Conservation (phyloP, 1,140 invertebrate genomes). For the Hermetia illucens region DNA sequence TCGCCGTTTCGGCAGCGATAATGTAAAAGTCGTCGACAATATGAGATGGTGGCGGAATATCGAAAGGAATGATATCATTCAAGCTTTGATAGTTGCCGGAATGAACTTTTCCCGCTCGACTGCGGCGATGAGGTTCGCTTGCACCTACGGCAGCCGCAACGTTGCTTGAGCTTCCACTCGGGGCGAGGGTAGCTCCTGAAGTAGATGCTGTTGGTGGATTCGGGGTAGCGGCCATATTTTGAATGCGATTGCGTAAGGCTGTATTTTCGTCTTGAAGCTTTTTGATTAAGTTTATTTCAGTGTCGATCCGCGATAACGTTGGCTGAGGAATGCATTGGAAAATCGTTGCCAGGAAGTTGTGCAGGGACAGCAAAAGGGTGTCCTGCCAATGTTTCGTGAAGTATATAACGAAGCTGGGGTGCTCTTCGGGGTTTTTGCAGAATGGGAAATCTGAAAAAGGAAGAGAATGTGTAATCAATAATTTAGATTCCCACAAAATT, state of each 20-base stretch:
- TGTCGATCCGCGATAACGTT: slow-evolving; percentile 68
- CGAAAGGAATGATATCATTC: slow-evolving; percentile 39
- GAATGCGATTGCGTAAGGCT: slow-evolving; percentile 41
- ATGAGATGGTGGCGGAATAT: slow-evolving; percentile 51
- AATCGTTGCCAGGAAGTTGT: slow-evolving; percentile 85
- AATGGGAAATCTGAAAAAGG: slow-evolving; percentile 69
- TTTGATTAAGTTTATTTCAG: slow-evolving; percentile 64
- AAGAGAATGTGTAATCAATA: slow-evolving; percentile 10
- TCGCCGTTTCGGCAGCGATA: slow-evolving; percentile 58
- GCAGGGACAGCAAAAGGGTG: slow-evolving; percentile 79
- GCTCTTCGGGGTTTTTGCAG: slow-evolving; percentile 80
- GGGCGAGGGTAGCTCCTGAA: slow-evolving; percentile 12
- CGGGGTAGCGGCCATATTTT: too few species aligned
- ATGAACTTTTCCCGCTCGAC: slow-evolving; percentile 6
- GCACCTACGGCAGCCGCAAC: too few species aligned
- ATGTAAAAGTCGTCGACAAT: slow-evolving; percentile 87
- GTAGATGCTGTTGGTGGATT: slow-evolving; percentile 17
- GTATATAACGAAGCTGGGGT: slow-evolving; percentile 70
- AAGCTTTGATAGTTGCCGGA: slow-evolving; percentile 36
- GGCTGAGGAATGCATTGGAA: slow-evolving; percentile 78
- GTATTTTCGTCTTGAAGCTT: slow-evolving; percentile 75
- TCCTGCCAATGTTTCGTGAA: slow-evolving; percentile 93
- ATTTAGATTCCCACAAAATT: slow-evolving; percentile 1
- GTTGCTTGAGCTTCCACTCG: slow-evolving; percentile 7
- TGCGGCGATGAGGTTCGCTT: slow-evolving; percentile 2